Base-by-base conservation (phyloP, 2,888 invertebrate genomes). In the Xylota segnis region DNA sequence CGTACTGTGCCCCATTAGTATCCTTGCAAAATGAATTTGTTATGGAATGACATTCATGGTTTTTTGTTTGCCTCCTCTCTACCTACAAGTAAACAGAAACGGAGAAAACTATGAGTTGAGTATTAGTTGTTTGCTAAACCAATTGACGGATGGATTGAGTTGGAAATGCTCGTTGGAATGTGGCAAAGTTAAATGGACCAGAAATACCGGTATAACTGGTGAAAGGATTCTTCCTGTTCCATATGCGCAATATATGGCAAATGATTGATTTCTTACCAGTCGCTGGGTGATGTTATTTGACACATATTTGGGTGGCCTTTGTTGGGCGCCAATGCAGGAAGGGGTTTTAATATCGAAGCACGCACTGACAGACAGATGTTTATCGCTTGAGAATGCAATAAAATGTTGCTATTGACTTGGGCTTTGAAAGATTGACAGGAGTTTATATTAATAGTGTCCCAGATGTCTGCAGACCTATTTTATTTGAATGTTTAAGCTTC, bases 21-120 rank as follows among this genome's bases (percentile, higher is more conserved):
- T 50, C 52, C 29, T 29, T 12, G 5, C 12, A 27, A 40, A 63
- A 52, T 43, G 52, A 61, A 74, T 63, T 40, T 47, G 59, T 50
- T 59, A 29, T 72, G 50, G 52, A 40, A 54, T 45, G 63, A 54
- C 52, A 61, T 61, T 74, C 18, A 63, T n/a, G n/a, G 52, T 29
- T 37, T 29, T 52, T n/a, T 14, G 6, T 0, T 3, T 16, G 2
- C 9, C 43, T 6, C 1, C 50, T 12, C 12, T 4, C 4, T 5
- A 9, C 12, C 5, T 16, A 3, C 16, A 37, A 2, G 4, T 12
- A 34, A 37, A 4, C 9, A 12, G 9, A 9, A 61, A 23, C 10
- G 45, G 27, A 40, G 27, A 5, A 12, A 14, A 18, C 27, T 45
- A 32, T 4, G 12, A 63, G 27, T 18, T 47, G 63, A 23, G 47